Conservation (phyloP, 2,888 invertebrate genomes). For the Tuberolachnus salignus region DNA sequence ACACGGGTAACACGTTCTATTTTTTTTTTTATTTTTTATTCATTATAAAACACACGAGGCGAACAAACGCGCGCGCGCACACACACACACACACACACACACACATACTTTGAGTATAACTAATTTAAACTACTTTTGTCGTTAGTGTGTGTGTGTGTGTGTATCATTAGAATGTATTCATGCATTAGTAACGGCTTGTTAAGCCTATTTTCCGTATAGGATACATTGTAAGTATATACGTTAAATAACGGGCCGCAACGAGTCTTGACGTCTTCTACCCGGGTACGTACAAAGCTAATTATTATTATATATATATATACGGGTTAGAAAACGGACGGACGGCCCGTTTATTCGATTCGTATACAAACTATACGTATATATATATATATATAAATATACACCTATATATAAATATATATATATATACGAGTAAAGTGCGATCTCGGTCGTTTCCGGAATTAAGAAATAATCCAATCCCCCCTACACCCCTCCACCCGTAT, state of each 20-base stretch:
- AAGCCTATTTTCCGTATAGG: slow-evolving; percentile 12
- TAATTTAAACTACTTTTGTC: slow-evolving; percentile 50
- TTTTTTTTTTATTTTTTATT: neutral
- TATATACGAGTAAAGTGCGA: neutral
- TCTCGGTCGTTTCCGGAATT: slow-evolving; percentile 13
- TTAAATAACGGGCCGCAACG: slow-evolving; percentile 46
- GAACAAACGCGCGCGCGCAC: neutral
- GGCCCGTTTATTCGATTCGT: slow-evolving; percentile 26
- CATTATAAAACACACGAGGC: neutral
- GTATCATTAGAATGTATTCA: slow-evolving; percentile 51
- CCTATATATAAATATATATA: no score
- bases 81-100: neutral
- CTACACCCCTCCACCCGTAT: neutral
- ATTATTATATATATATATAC: slow-evolving; percentile 20
- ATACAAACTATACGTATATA: neutral
- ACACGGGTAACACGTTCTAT: neutral
- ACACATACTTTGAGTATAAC: slow-evolving; percentile 20
- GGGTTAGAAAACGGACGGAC: slow-evolving; percentile 10
- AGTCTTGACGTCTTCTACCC: slow-evolving; percentile 52
- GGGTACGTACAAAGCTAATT: slow-evolving; percentile 41
- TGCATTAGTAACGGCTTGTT: slow-evolving; percentile 54
- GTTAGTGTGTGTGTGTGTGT: slow-evolving; percentile 8
- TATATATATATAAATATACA: no score
- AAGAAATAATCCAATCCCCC: neutral
- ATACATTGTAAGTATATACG: slow-evolving; percentile 30